A percentile compares a stretch with the other conserved stretches of the same genome.
These are phyloP conservation scores for Caenorhabditis imperialis DNA, from an alignment of 2,888 invertebrate species.

Conservation along the genomic window DNA sequence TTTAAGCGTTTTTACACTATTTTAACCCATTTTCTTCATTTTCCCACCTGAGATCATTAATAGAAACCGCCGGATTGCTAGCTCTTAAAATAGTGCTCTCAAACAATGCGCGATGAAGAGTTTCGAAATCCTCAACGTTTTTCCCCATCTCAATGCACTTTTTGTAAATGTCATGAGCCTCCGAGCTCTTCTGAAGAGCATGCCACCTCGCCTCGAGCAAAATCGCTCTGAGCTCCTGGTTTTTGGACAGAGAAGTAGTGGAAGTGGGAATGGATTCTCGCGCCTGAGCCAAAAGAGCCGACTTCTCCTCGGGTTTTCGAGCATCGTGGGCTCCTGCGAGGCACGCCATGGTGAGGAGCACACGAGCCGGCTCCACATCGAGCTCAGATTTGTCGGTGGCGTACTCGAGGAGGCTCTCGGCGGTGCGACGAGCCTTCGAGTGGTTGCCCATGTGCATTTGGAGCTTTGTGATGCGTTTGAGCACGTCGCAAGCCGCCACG, in stretches of 20 bases:
- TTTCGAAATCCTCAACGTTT: constrained; percentile 15
- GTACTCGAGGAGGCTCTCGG: constrained; percentile 29
- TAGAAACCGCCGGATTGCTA: no score
- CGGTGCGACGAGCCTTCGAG: constrained; percentile 21
- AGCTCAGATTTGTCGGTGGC: constrained; percentile 14
- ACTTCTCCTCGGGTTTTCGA: constrained; percentile 16
- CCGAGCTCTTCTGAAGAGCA: no score
- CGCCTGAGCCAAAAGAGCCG: constrained; percentile 7
- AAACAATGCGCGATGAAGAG: constrained; percentile 11
- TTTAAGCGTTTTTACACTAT: no score
- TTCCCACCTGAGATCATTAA: constrained; percentile 25
- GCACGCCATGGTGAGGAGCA: constrained; percentile 11
- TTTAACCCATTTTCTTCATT: no score
- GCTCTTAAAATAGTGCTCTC: constrained; percentile 26
- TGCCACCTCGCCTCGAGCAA: constrained; percentile 20
- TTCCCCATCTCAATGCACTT: constrained; percentile 18
- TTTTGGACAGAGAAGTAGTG: no score
- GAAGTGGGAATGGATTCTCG: no score
- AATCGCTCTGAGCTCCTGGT: no score
- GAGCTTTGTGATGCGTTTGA: constrained; percentile 15
- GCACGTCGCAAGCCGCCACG: constrained; percentile 13
- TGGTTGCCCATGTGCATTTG: constrained; percentile 21
- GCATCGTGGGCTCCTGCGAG: constrained; percentile 20
- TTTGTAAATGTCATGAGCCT: constrained; percentile 15
- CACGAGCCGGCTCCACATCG: constrained; percentile 6